Base-by-base conservation (phyloP, 2,113 vertebrate genomes). In the Heterotis niloticus region DNA sequence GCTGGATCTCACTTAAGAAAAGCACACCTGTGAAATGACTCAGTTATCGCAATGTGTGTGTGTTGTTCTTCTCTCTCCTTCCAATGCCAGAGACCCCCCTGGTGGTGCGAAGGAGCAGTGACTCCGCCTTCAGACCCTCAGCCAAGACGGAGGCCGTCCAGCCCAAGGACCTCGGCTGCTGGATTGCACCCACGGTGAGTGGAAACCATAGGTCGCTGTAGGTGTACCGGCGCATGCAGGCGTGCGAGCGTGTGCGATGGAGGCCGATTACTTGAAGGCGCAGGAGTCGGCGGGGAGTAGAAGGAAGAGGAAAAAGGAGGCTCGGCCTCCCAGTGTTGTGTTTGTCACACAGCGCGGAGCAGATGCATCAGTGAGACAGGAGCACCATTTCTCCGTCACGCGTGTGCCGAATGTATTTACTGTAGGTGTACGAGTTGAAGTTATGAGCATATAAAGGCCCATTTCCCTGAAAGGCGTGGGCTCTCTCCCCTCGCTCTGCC, bases 81-180 rank as follows among this genome's bases (percentile, higher is more conserved):
- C 51, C 14, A n/a, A 14, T 12, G 26, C 0, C 82, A 96, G 94
- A 93, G 76, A 94, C 93, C 10, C 94, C 93, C 0, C 91, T 95
- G 29, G 82, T 94, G 75, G 94, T 96, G 23, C 91, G 94, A 81
- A 90, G 93, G 83, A 95, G 94, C 91, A 95, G 94, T 80, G 94
- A 94, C 83, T 91, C 94, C 13, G 89, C 89, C 4, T 82, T 96
- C 67, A 87, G 90, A 4, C 91, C 92, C 11, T 84, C 91, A 17
- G 77, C 86, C 76, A 94, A 95, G 69, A 83, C 86, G 5, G 90
- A 90, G 51, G 16, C 90, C 79, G 84, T 93, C 74, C 89, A 90
- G 77, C 83, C 78, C 4, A 83, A 87, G 76, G 91, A 94, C 81
- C 83, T 84, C 20, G 79, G 75, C 72, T 78, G 90, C 84, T 91